Percentiles rank a stretch among this genome's conserved stretches.
Evolutionary conservation across 2,113 vertebrate genomes (phyloP).

Genomic region (Myotis davidii): DNA sequence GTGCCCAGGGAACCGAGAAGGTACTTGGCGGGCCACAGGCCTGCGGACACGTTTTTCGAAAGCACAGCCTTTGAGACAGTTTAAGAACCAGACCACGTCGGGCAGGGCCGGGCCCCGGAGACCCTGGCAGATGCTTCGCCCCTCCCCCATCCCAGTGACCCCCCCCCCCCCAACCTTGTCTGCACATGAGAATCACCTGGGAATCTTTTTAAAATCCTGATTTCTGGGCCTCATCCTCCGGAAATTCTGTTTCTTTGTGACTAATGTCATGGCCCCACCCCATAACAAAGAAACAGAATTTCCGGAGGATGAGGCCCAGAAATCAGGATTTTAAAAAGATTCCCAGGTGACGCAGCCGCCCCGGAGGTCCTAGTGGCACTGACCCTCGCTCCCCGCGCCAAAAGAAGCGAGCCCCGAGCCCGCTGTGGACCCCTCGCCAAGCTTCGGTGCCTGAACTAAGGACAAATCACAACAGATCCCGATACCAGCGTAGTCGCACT

Average conservation of each 20-base stretch:
- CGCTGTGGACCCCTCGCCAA: background rate
- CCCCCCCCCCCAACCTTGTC: background rate
- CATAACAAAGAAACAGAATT: too few relatives aligned
- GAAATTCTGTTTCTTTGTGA: too few relatives aligned
- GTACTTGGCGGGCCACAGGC: background rate
- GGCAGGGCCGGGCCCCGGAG: background rate
- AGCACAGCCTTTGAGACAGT: background rate
- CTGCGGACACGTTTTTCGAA: background rate
- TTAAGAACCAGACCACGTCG: background rate
- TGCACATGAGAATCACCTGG: too few relatives aligned
- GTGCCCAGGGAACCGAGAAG: rapidly evolving
- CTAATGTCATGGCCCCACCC: too few relatives aligned
- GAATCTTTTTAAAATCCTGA: too few relatives aligned
- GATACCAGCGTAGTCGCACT: background rate
- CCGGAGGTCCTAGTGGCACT: conserved; percentile 15
- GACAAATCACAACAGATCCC: background rate
- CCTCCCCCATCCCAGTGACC: conserved; percentile 67
- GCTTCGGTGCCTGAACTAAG: background rate
- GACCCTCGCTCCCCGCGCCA: background rate
- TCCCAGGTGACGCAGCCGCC: background rate
- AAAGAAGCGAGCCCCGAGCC: background rate
- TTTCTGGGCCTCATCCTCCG: too few relatives aligned
- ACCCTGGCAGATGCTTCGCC: conserved; percentile 66
- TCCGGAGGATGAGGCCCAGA: too few relatives aligned
- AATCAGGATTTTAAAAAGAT: too few relatives aligned